Base-by-base conservation (phyloP, 2,113 vertebrate species). In the Oenanthe melanoleuca region DNA sequence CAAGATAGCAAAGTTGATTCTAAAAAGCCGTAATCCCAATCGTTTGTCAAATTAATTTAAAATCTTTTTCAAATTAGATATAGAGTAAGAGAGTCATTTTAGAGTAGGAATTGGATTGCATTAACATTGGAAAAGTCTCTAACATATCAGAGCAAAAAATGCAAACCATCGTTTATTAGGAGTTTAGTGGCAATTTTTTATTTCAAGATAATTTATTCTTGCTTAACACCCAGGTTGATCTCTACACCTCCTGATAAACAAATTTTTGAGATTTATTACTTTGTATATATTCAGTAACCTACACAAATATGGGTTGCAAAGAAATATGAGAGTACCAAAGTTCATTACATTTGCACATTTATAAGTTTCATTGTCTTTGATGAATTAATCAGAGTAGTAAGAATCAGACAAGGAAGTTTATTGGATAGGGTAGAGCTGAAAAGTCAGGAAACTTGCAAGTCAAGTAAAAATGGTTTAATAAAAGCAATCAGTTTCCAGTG, bases 331-430 rank as follows among this genome's bases (percentile, higher is more conserved):
- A 44, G 9, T 61, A 75, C 6, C 21, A 42, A 49, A 94, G 74
- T 91, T 92, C 78, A 70, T 88, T 75, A 47, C 50, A 55, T 93
- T 93, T 97, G 73, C 55, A 88, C 40, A 12, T 95, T 97, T 95
- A 93, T 47, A 18, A 50, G 55, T 95, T 59, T 79, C 80, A 86
- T 92, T 88, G 86, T 85, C 89, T 95, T 96, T 94, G 89, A 90
- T 96, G 65, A 96, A 75, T 96, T 96, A 95, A 96, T 95, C 72
- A 91, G 64, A 83, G 64, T 45, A 73, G 53, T 96, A 91, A 93
- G 53, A 40, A 94, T 96, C 64, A 97, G 92, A 82, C 53, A 92
- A 75, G 55, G 64, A 55, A 67, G 42, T 89, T 95, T 93, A 56
- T 80, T 91, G 92, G 88, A 92, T 80, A 95, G 17, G 15, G 40